Conservation (phyloP, 2,113 vertebrate genomes). For the Cyanoramphus novaezelandiae region DNA sequence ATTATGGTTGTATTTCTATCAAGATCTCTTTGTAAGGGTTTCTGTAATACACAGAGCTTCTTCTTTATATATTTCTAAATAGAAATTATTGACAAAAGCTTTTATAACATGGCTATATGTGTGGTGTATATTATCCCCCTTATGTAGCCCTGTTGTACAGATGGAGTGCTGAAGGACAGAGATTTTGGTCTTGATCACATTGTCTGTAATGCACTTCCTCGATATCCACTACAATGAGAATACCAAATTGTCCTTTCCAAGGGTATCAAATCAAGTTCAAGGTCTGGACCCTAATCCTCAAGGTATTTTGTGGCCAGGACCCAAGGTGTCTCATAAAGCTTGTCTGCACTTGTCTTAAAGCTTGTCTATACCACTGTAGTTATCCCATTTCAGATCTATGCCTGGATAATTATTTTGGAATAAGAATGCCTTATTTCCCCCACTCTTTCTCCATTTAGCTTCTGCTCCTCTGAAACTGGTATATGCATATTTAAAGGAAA, state of each 20-base stretch:
- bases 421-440: background rate
- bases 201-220: background rate
- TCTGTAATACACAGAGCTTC: background rate
- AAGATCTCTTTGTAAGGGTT: background rate
- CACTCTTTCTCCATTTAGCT: background rate
- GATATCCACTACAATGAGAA: background rate
- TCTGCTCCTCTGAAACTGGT: background rate
- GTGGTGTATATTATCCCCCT: background rate
- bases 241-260: background rate
- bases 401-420: slow-evolving; percentile 1
- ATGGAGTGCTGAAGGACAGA: slow-evolving; percentile 53
- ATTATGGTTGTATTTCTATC: background rate
- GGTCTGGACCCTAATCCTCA: slow-evolving; percentile 23
- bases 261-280: slow-evolving; percentile 21
- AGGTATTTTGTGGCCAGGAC: slow-evolving; percentile 8
- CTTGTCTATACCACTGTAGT: background rate
- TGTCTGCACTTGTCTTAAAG: background rate
- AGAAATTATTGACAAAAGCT: background rate
- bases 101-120: background rate
- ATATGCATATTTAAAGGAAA: background rate
- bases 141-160: background rate
- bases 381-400: background rate
- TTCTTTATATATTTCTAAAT: background rate
- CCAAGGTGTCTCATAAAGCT: slow-evolving; percentile 16
- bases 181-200: background rate